Conservation (phyloP, 2,797 vertebrate genomes). For the Brachymystax lenok region DNA sequence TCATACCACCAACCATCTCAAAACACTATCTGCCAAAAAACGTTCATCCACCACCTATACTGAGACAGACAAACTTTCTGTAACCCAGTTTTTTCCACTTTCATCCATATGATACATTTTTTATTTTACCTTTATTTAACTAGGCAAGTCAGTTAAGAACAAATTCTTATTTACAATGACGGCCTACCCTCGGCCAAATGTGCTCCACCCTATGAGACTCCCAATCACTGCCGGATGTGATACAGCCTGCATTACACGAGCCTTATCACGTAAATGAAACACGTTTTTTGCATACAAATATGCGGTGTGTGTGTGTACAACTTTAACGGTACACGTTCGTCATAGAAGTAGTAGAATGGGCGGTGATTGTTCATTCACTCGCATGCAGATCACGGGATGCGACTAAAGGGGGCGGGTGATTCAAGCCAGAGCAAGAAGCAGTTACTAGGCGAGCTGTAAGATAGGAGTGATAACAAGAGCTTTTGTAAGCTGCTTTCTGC, state of each 20-base stretch:
- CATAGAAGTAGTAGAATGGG: slow-evolving; percentile 67
- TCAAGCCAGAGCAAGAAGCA: slow-evolving; percentile 35
- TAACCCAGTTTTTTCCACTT: neutral
- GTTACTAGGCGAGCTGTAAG: neutral
- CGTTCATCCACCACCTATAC: neutral
- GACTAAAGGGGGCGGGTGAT: slow-evolving; percentile 56
- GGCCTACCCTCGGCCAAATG: too few species aligned
- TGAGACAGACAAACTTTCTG: neutral
- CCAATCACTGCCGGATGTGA: too few species aligned
- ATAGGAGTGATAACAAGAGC: slow-evolving; percentile 8
- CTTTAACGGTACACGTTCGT: slow-evolving; percentile 55
- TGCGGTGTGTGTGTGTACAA: slow-evolving; percentile 29
- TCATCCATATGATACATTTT: neutral
- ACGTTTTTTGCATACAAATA: neutral
- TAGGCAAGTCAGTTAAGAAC: too few species aligned
- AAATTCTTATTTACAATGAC: too few species aligned
- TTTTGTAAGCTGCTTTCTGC: slow-evolving; percentile 20
- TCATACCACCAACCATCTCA: neutral
- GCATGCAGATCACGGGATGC: slow-evolving; percentile 53
- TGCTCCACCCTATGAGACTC: too few species aligned
- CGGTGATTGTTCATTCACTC: slow-evolving; percentile 65
- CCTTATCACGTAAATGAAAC: too few species aligned
- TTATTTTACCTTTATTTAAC: neutral
- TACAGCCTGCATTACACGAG: neutral
- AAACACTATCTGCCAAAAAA: neutral